Base-by-base conservation (phyloP, 1,140 invertebrate genomes). In the Anagrus nilaparvatae region DNA sequence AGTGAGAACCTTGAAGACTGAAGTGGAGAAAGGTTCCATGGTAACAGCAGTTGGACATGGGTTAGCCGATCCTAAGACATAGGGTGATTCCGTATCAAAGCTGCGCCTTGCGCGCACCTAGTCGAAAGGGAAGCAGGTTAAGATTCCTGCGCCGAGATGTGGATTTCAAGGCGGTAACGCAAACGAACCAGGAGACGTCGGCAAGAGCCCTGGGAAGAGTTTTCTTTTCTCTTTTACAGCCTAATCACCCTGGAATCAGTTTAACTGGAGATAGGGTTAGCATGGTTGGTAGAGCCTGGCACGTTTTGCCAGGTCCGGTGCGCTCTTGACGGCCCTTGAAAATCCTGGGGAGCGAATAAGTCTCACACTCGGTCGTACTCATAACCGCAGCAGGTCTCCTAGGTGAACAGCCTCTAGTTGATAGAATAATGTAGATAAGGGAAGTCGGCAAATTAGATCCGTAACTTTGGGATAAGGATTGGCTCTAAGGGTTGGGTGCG, bases 21-120 rank as follows among this genome's bases (percentile, higher is more conserved):
- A 86, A 72, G 80, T 81, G 79, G 81, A 79, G 78, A 84, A 84
- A 79, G 81, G 82, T 83, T 87, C 79, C 82, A 76, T 79, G 81
- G 82, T 75, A 86, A 86, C 83, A 83, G 82, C 78, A 71, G 72
- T 88, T 85, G 82, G 71, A 79, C 77, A 80, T 77, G 81, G 79
- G 80, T 85, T 71, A 85, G 82, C 84, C 80, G 81, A 78, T 81
- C 82, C 78, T 82, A 77, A 78, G 75, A 69, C 71, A 69, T 69
- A 74, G 69, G 72, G 69, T 73, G 61, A 53, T 47, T 52, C 50
- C 47, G 47, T 52, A 42, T 44, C 37, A 37, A 48, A 46, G 42
- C 14, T 10, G 14, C 30, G 14, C 8, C 6, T 10, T 8, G 14
- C 6, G 30, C 19, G 7, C 55, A 61, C 64, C 55, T 57, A 65